These are phyloP conservation scores for Tetragnatha montana DNA, from an alignment of 2,888 invertebrate species.

Conservation along the genomic window DNA sequence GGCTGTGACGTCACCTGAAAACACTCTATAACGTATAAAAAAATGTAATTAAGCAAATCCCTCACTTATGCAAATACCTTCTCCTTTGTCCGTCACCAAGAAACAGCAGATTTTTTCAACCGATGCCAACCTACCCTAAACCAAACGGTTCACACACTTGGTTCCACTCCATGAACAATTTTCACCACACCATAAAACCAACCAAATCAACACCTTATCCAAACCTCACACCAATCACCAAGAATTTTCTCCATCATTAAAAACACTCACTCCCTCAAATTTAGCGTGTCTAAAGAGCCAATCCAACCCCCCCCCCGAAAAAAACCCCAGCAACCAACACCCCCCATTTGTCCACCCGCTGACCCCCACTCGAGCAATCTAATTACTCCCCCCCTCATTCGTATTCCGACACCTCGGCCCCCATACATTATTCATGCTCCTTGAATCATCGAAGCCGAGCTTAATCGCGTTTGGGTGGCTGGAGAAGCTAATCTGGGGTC, in stretches of 20 bases:
- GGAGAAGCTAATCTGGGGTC: slow-evolving; percentile 48
- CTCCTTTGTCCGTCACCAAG: too few relatives aligned
- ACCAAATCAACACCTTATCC: background rate
- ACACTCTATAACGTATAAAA: too few relatives aligned
- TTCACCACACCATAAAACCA: too few relatives aligned
- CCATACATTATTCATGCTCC: slow-evolving; percentile 68
- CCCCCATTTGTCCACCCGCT: slow-evolving; percentile 41
- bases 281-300: slow-evolving; percentile 16
- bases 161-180: too few relatives aligned
- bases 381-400: slow-evolving; percentile 60
- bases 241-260: background rate
- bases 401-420: slow-evolving; percentile 69
- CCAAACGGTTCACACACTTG: too few relatives aligned
- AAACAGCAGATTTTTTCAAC: too few relatives aligned
- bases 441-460: slow-evolving; percentile 60
- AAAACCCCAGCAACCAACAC: slow-evolving; percentile 8
- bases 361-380: slow-evolving; percentile 59
- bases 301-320: slow-evolving; percentile 4
- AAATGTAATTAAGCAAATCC: too few relatives aligned
- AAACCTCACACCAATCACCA: background rate
- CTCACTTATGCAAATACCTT: too few relatives aligned
- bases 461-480: slow-evolving; percentile 62
- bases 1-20: too few relatives aligned
- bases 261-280: background rate
- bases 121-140: too few relatives aligned